Evolutionary conservation across 2,888 invertebrate species (phyloP), one percentile per base, ranked within the genome.

Genomic region (Liposcelis brunnea): DNA sequence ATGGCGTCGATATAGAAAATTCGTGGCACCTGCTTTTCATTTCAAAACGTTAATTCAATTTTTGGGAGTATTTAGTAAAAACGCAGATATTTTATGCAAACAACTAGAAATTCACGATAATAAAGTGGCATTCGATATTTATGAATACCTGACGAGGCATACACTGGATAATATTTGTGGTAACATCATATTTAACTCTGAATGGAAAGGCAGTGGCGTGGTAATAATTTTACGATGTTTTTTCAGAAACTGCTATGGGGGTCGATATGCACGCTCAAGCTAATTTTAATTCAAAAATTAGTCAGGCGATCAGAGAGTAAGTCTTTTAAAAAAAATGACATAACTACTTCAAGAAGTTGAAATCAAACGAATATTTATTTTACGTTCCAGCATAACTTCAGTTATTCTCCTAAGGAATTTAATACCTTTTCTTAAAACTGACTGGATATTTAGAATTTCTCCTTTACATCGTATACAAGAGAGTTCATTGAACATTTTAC

Each of bases 1-100:
- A 55, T 68, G 68, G 68, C 59, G 60, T 5, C 56, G 58, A 18
- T 58, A 65, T 40, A 59, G 68, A 15, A 66, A 66, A 51, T 52
- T 66, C 31, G 55, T 68, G n/a, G 67, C 66, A 1, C 63, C 65
- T 10, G 63, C 67, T 0, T 68, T 67, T 51, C 68, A 68, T 52
- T 67, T 65, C 49, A 61, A 61, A 21, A 62, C 66, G 26, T 49
- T 68, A 43, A 61, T 58, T 36, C 60, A 61, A 49, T 68, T 65
- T 50, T 53, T 59, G 2, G 49, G 49, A 2, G 61, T 59, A 2
- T 64, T 68, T 49, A 57, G 52, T 42, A 60, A 62, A 35, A 61
- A 64, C 44, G 59, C 63, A 10, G 53, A 56, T 11, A 49, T 53
- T 32, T 50, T 66, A 2, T 60, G 66, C 8, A 48, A 54, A 2